Conservation (phyloP, 35 echinoderm and acorn worm species). For the Strongylocentrotus purpuratus region DNA sequence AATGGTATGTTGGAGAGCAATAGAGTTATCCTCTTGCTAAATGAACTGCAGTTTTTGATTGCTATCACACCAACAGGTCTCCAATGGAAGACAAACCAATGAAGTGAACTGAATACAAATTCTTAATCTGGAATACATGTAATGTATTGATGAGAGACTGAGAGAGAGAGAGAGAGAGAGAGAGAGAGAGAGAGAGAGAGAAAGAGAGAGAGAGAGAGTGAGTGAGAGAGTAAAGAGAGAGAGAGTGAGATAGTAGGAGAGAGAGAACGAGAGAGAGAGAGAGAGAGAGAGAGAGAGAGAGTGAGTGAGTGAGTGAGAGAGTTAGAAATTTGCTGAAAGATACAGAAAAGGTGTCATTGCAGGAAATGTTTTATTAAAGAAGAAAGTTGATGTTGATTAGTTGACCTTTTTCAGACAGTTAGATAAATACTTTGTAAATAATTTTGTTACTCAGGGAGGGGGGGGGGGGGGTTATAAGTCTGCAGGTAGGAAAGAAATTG, state of each 20-base stretch:
- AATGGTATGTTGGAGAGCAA: slow-evolving; percentile 10
- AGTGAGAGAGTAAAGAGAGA: neutral
- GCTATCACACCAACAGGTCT: neutral
- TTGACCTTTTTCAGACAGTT: no score
- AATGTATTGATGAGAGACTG: neutral
- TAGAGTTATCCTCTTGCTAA: neutral
- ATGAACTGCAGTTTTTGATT: neutral
- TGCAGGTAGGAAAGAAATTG: no score
- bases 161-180: neutral
- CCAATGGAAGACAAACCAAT: neutral
- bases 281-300: neutral
- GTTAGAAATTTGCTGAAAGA: no score
- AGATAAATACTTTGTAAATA: no score
- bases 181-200: neutral
- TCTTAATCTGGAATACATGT: neutral
- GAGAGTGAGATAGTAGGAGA: neutral
- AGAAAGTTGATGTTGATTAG: no score
- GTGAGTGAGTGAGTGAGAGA: no score
- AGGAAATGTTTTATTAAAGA: no score
- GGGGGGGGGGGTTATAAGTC: no score
- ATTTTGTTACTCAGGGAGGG: no score
- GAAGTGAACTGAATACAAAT: neutral
- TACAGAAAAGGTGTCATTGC: no score
- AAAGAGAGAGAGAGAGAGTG: neutral
- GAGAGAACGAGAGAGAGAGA: neutral